Evolutionary conservation across 53 echinoderm and acorn worm genomes (phyloP), one percentile per base, ranked within the genome.

Genomic region (Mesocentrotus franciscanus): DNA sequence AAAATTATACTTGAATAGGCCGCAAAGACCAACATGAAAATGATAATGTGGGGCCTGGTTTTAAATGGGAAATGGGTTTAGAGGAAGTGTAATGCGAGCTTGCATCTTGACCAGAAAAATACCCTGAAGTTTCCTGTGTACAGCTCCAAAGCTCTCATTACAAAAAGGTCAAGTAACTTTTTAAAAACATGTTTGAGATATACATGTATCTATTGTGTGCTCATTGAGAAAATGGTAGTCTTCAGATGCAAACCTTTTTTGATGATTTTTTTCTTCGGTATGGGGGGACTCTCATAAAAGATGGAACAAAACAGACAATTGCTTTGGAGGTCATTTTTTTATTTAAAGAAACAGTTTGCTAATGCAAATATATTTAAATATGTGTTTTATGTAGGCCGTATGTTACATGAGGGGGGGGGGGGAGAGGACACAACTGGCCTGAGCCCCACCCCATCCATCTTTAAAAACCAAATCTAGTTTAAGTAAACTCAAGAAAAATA

Each of bases 41-140:
- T 10, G 27, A 74, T 0, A 32, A 74, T 74, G 32, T 74, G 74
- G 74, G 17, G 1, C 74, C 29, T 12, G 74, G 74, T 74, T 32
- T 29, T 9, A 60, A 60, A 60, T 57, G 64, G 90, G 90, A 30
- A 60, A 30, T n/a, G 61, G 64, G 32, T 26, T 57, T 18, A 61
- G 64, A 60, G 90, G 90, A 60, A 90, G 15, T 33, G 60, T 60
- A 90, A 60, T 74, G 74, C 14, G 32, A 74, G 32, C 74, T 32
- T 74, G 0, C 74, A 74, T 74, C 74, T 74, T 74, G 74, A 74
- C 74, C 74, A 74, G 11, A 74, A 74, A 74, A 74, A 74, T 74
- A 30, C 74, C 13, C 29, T 30, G 74, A 74, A 74, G 30, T 74
- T 74, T 74, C 74, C 74, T 32, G 74, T 32, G 8, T 11, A 14